These are phyloP conservation scores for Microcebus griseorufus DNA, from an alignment of 2,113 vertebrate species.

Conservation along the genomic window DNA sequence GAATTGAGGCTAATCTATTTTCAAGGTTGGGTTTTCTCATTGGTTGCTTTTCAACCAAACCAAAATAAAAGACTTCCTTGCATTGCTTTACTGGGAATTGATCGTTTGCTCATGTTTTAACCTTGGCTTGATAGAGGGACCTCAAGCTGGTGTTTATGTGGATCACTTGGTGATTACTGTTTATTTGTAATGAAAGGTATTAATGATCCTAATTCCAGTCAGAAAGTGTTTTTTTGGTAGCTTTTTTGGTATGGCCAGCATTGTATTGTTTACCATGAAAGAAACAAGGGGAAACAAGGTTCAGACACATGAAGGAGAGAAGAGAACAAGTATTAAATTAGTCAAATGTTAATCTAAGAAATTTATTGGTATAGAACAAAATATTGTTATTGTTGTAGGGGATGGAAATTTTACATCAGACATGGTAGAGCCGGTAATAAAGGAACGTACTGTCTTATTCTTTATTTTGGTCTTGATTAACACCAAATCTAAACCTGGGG, in stretches of 20 bases:
- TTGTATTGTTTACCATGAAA: neutral
- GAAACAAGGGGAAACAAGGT: neutral
- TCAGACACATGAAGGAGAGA: neutral
- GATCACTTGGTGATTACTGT: neutral
- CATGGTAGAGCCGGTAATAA: neutral
- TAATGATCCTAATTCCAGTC: neutral
- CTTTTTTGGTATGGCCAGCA: neutral
- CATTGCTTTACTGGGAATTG: neutral
- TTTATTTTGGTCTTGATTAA: constrained; percentile 29
- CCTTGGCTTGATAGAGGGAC: neutral
- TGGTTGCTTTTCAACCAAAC: neutral
- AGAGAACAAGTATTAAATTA: constrained; percentile 34
- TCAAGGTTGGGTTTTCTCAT: neutral
- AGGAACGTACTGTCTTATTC: neutral
- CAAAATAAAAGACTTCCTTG: neutral
- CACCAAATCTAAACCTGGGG: neutral
- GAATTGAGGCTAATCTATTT: neutral
- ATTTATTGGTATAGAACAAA: neutral
- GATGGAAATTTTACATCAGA: neutral
- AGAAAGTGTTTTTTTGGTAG: neutral
- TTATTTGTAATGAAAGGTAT: constrained; percentile 32
- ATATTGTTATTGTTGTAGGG: neutral
- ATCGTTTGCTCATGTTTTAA: constrained; percentile 39
- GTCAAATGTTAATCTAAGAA: constrained; percentile 31
- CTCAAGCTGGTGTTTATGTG: neutral